A percentile compares a stretch with the other conserved stretches of the same genome.
These are phyloP conservation scores for Physeter macrocephalus DNA, from an alignment of 2,113 vertebrate species.

Conservation along the genomic window DNA sequence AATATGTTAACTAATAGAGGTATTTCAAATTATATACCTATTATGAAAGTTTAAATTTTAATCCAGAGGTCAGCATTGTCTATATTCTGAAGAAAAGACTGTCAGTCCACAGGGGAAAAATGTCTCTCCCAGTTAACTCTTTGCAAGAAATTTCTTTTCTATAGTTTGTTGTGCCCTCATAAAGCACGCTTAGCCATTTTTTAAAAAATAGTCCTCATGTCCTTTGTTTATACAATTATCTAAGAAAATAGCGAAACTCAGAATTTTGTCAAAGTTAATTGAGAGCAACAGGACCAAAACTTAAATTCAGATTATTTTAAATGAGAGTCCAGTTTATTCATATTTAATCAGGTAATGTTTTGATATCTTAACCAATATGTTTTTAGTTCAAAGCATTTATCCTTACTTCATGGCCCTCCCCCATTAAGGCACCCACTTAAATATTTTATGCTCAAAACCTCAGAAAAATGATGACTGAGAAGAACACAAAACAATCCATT, in stretches of 20 bases:
- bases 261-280: not conserved
- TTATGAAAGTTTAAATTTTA: not conserved
- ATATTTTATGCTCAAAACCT: not conserved
- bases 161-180: not conserved
- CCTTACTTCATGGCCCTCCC: not conserved
- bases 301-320: not conserved
- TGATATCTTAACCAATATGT: not conserved
- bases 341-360: not conserved
- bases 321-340: not conserved
- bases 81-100: not conserved
- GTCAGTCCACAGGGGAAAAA: not conserved
- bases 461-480: not conserved
- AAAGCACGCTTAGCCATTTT: not conserved
- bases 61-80: not conserved
- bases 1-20: not conserved
- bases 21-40: not conserved
- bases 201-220: fast-evolving
- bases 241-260: not conserved
- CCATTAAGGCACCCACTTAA: not conserved
- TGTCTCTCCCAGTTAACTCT: not conserved
- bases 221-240: not conserved
- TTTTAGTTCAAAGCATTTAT: not conserved
- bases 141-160: not conserved
- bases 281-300: not conserved
- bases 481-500: not conserved